Conservation (phyloP, 2,888 invertebrate species). For the Gortyna flavago region DNA sequence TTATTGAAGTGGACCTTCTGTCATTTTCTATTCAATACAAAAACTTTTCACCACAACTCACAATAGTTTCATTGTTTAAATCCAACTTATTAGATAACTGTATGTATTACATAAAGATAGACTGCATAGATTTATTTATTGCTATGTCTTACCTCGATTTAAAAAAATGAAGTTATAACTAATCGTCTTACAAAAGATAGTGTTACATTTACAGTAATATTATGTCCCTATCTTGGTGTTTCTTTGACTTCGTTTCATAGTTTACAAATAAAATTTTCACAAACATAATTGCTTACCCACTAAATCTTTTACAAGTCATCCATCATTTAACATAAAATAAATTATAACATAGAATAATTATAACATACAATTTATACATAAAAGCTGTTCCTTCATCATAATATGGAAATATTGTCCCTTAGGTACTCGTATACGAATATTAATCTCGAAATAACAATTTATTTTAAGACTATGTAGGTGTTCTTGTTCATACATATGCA, state of each 20-base stretch:
- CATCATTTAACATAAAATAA: background rate
- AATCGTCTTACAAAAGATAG: constrained; percentile 82
- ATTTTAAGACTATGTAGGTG: constrained; percentile 3
- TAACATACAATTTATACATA: background rate
- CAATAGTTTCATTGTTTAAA: constrained; percentile 36
- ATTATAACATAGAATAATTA: too few species aligned
- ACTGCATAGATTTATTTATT: constrained; percentile 69
- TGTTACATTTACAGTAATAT: constrained; percentile 72
- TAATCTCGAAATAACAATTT: background rate
- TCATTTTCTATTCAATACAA: background rate
- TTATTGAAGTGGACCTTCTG: constrained; percentile 4
- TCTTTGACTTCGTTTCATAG: constrained; percentile 70
- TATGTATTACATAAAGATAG: constrained; percentile 63
- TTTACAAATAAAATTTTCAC: background rate
- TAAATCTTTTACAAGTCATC: background rate
- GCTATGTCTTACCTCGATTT: constrained; percentile 68
- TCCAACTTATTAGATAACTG: constrained; percentile 61
- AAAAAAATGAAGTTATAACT: constrained; percentile 61
- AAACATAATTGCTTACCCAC: background rate
- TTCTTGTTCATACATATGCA: background rate
- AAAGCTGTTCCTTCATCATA: background rate
- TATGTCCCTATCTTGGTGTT: constrained; percentile 78
- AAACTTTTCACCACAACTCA: constrained; percentile 45
- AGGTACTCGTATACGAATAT: too few species aligned
- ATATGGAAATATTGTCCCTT: constrained; percentile 15